Percentiles rank a stretch among this genome's conserved stretches.
phyloP scores from a whole-genome alignment of 2,797 vertebrate species.

The Ibycter americanus region DNA sequence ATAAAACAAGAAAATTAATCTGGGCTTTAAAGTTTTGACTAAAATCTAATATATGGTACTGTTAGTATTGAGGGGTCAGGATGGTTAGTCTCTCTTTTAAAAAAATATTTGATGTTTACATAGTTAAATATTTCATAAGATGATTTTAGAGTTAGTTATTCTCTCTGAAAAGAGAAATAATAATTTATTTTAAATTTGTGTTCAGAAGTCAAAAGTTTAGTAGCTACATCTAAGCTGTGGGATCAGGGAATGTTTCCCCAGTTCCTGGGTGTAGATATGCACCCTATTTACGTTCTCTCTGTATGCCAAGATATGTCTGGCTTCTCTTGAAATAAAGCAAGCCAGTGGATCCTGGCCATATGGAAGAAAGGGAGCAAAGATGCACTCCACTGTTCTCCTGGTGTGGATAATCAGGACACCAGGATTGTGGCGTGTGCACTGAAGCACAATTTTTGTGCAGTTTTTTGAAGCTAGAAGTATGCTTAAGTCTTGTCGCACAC shows the following conservation, averaged over 20 bases:
- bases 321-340: not conserved
- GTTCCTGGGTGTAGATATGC: not conserved
- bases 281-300: not conserved
- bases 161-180: constrained; percentile 28
- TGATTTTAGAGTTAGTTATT: constrained; percentile 54
- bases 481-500: constrained; percentile 7
- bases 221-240: constrained; percentile 8
- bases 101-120: constrained; percentile 61
- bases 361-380: constrained; percentile 43
- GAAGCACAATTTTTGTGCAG: not conserved
- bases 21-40: not conserved
- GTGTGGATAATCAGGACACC: not conserved
- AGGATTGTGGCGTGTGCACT: not conserved
- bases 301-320: not conserved
- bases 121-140: constrained; percentile 14
- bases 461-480: not conserved
- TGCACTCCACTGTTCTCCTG: not conserved
- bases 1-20: constrained; percentile 11
- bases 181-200: constrained; percentile 55
- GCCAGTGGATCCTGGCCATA: not conserved
- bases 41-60: not conserved
- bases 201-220: constrained; percentile 56
- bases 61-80: constrained; percentile 37
- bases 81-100: constrained; percentile 26
- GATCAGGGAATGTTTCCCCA: constrained; percentile 35